Percentiles rank a stretch among this genome's conserved stretches.
Conservation (phyloP, 2,113 vertebrate species). For the Burhinus bistriatus region DNA sequence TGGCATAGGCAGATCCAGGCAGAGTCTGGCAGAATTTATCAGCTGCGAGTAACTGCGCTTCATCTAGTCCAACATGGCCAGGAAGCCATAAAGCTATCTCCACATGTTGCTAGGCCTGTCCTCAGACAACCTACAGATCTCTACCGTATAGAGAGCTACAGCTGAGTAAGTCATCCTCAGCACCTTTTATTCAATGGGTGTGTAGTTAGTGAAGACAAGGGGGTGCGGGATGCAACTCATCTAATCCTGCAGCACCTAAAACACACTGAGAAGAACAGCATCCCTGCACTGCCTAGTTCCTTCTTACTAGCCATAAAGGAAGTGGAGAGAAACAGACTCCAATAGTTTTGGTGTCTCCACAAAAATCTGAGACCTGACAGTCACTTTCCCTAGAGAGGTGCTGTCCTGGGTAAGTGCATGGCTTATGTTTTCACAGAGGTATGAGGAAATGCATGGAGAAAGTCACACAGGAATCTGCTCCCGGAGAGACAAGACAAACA, state of each 20-base stretch:
- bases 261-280: not conserved
- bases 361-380: not conserved
- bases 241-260: not conserved
- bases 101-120: not conserved
- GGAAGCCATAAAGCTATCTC: not conserved
- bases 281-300: not conserved
- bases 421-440: not conserved
- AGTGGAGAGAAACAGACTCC: not conserved
- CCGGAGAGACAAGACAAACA: not conserved
- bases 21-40: not conserved
- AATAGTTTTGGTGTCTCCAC: not conserved
- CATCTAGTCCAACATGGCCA: not conserved
- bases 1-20: not conserved
- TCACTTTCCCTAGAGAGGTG: not conserved
- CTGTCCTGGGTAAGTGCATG: not conserved
- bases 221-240: not conserved
- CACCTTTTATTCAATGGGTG: not conserved
- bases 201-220: not conserved
- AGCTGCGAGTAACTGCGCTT: not conserved
- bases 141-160: rapidly evolving
- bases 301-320: not conserved
- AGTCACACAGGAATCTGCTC: not conserved
- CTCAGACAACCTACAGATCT: not conserved
- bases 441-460: not conserved
- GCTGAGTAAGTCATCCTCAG: not conserved